These are phyloP conservation scores for Erpobdella octoculata DNA, from an alignment of 2,888 invertebrate species.

Conservation along the genomic window DNA sequence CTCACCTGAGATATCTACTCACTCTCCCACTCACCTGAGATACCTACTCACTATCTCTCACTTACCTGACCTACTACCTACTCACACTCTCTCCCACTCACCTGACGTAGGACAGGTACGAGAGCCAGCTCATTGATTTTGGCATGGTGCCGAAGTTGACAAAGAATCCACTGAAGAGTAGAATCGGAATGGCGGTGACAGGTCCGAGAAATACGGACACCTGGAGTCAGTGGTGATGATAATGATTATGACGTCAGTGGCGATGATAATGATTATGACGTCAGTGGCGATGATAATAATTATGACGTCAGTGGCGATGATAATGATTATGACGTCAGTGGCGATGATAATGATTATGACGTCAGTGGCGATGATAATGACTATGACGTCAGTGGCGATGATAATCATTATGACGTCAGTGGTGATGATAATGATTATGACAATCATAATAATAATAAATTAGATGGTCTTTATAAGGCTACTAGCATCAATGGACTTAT, in stretches of 20 bases:
- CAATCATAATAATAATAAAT: not conserved
- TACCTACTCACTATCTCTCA: not conserved
- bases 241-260: not conserved
- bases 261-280: not conserved
- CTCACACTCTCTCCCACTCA: conserved; percentile 35
- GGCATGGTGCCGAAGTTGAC: conserved; percentile 93
- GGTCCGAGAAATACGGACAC: conserved; percentile 93
- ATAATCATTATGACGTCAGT: not conserved
- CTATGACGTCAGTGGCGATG: too few relatives aligned
- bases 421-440: not conserved
- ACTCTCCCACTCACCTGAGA: too few relatives aligned
- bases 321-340: too few relatives aligned
- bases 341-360: not conserved
- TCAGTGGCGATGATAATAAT: not conserved
- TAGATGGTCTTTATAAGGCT: not conserved
- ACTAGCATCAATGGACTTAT: too few relatives aligned
- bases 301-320: not conserved
- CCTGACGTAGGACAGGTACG: conserved; percentile 80
- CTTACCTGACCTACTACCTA: not conserved
- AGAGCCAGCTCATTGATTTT: conserved; percentile 85
- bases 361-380: too few relatives aligned
- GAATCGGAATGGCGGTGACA: conserved; percentile 80
- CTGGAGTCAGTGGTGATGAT: conserved; percentile 53
- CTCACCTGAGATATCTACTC: too few relatives aligned
- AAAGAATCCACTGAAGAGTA: conserved; percentile 92